Base-by-base conservation (phyloP, 2,113 vertebrate genomes). In the Prietella phreatophila region DNA sequence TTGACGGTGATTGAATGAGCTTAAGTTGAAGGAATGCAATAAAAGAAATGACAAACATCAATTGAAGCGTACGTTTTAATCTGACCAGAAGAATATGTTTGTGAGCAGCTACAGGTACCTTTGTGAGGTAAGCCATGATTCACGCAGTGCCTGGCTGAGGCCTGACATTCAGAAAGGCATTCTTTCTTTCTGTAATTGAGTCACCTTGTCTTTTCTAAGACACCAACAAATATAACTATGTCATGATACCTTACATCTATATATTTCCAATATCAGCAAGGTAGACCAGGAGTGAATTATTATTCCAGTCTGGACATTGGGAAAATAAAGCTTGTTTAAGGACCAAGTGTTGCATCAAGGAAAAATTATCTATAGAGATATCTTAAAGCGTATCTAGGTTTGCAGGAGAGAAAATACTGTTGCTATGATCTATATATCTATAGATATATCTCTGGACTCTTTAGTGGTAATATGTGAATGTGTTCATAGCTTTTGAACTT, bases 171-270 rank as follows among this genome's bases (percentile, higher is more conserved):
- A 93, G 94, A 92, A 93, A 90, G 93, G 90, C 93, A 91, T 94
- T 94, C 90, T 86, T 89, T 63, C 84, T 90, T 93, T 91, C 93
- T 89, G 94, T 95, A 96, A 97, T 95, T 95, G 96, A 97, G 94
- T 95, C 96, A 94, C 94, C 96, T 96, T 97, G 95, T 98, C 96
- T 97, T 93, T 95, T 96, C 94, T 93, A 95, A 95, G 96, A 96
- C 94, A 95, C 93, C 82, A 92, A 94, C 95, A 95, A 94, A 95
- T 96, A 96, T 96, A 96, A 96, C 96, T 96, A 96, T 96, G 96
- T 97, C 96, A 96, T 95, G 95, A 95, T 94, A 94, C 94, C 94
- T 96, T 94, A 90, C 88, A 82, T 95, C 96, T 97, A 96, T 97
- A 96, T 97, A 97, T 97, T 96, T 96, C 94, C 90, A 89, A 93